Conservation (phyloP, 2,888 invertebrate genomes). For the Plusia festucae region DNA sequence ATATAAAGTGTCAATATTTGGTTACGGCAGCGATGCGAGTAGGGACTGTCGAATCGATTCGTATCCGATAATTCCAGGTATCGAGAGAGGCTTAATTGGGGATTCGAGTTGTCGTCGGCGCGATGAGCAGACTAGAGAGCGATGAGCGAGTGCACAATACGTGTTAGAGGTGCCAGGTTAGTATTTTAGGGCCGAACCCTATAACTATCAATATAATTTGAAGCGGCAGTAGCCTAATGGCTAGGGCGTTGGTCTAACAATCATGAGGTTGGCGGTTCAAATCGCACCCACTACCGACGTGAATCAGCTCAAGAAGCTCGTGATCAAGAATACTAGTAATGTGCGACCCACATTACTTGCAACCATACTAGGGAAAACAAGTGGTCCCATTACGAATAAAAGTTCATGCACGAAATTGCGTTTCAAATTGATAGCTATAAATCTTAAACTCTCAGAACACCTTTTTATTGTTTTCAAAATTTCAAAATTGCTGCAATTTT, state of each 20-base stretch:
- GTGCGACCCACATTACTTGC: too few species aligned
- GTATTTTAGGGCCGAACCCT: neutral
- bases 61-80: constrained; percentile 70
- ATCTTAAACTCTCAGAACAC: neutral
- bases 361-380: neutral
- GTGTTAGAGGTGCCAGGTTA: constrained; percentile 22
- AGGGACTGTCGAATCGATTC: constrained; percentile 57
- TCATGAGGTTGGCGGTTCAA: too few species aligned
- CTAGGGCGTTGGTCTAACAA: too few species aligned
- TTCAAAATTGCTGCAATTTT: neutral
- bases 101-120: constrained; percentile 70
- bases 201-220: neutral
- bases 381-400: neutral
- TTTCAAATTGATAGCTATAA: neutral
- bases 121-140: constrained; percentile 36
- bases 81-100: constrained; percentile 80
- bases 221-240: too few species aligned
- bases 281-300: too few species aligned
- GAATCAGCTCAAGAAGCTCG: too few species aligned
- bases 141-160: constrained; percentile 32
- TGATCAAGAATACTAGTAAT: too few species aligned
- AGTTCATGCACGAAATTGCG: neutral
- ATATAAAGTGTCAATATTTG: constrained; percentile 80
- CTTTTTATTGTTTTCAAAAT: neutral
- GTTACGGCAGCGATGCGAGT: constrained; percentile 67